Percentiles rank a stretch among this genome's conserved stretches.
These are phyloP conservation scores for Drosophila atripex DNA, from an alignment of 2,888 invertebrate species.

Conservation along the genomic window DNA sequence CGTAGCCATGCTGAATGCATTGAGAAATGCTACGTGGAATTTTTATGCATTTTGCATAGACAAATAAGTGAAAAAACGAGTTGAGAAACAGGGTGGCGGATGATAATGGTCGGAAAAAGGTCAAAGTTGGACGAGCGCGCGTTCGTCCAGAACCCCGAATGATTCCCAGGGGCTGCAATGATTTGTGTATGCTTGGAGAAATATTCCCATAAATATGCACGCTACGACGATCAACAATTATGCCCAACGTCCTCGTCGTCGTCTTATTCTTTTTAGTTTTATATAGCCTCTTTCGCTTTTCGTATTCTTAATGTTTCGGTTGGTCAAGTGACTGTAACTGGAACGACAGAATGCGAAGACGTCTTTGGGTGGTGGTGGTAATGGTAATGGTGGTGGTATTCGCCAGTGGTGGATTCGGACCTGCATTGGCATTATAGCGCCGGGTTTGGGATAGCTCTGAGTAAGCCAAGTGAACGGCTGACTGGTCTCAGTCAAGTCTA, in stretches of 20 bases:
- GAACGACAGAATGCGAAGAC: constrained; percentile 63
- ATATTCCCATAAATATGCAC: constrained; percentile 79
- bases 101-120: constrained; percentile 58
- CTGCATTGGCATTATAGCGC: constrained; percentile 77
- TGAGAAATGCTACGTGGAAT: constrained; percentile 66
- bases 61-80: constrained; percentile 19
- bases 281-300: constrained; percentile 31
- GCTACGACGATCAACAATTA: constrained; percentile 78
- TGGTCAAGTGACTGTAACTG: constrained; percentile 84
- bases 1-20: constrained; percentile 58
- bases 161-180: constrained; percentile 55
- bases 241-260: constrained; percentile 50
- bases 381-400: constrained; percentile 22
- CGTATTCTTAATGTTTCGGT: constrained; percentile 83
- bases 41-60: constrained; percentile 71
- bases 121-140: constrained; percentile 75
- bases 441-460: constrained; percentile 51
- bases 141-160: constrained; percentile 70
- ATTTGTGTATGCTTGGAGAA: constrained; percentile 57
- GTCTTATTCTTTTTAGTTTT: constrained; percentile 28
- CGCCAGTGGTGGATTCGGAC: constrained; percentile 32
- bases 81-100: constrained; percentile 14
- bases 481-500: constrained; percentile 60
- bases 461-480: constrained; percentile 68
- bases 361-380: constrained; percentile 20